These are phyloP conservation scores for Aegypius monachus DNA, from an alignment of 2,113 vertebrate genomes.

Conservation along the genomic window DNA sequence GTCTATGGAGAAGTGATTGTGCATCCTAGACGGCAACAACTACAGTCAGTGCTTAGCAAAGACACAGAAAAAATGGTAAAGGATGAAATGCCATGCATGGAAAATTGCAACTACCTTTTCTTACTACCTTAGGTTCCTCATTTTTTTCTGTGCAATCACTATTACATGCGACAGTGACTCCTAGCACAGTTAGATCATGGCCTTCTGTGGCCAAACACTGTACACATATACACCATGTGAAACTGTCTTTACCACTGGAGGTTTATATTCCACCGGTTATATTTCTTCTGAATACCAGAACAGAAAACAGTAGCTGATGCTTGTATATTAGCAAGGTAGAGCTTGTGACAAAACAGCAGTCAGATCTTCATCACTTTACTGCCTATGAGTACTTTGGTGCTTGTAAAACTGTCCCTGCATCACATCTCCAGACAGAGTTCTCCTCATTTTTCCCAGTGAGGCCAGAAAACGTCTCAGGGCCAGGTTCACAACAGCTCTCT, in stretches of 20 bases:
- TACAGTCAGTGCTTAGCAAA: not conserved
- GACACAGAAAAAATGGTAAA: not conserved
- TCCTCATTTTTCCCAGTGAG: not conserved
- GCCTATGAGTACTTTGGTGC: not conserved
- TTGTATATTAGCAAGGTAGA: not conserved
- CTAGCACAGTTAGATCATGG: not conserved
- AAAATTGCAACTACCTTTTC: not conserved
- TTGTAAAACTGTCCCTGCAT: not conserved
- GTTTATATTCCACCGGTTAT: not conserved
- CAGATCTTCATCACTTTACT: not conserved
- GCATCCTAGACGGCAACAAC: not conserved
- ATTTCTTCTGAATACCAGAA: not conserved
- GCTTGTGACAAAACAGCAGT: not conserved
- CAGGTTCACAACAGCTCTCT: not conserved
- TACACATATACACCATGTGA: not conserved
- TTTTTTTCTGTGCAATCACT: not conserved
- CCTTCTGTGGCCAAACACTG: not conserved
- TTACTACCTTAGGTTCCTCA: not conserved
- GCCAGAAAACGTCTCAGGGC: not conserved
- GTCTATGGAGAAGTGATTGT: not conserved
- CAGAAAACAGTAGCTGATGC: not conserved
- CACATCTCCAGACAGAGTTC: not conserved
- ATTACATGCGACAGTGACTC: not conserved
- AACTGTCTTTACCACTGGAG: not conserved
- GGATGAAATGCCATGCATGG: not conserved